Conservation (phyloP, 2,888 invertebrate genomes). For the Argynnis bischoffii region DNA sequence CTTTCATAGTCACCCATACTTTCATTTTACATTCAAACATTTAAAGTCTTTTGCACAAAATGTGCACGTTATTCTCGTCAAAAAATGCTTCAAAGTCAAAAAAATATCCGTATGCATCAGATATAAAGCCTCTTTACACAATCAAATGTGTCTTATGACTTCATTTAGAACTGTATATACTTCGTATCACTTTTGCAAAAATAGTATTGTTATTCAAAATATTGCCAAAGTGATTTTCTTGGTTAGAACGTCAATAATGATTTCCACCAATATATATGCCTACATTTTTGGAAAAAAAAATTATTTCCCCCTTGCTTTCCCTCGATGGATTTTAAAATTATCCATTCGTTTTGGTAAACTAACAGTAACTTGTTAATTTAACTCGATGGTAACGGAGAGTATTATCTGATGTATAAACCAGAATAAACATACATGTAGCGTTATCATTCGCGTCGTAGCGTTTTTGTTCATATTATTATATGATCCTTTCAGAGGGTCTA, state of each 20-base stretch:
- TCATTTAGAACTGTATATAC: not conserved
- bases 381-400: too few relatives aligned
- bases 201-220: not conserved
- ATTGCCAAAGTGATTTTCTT: too few relatives aligned
- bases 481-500: not conserved
- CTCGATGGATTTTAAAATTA: too few relatives aligned
- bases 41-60: conserved; percentile 24
- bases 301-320: too few relatives aligned
- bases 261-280: too few relatives aligned
- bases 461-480: conserved; percentile 1
- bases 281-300: too few relatives aligned
- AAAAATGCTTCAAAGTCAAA: conserved; percentile 12
- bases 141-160: not conserved
- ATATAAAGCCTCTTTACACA: not conserved
- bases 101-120: not conserved
- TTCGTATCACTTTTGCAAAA: not conserved
- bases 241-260: too few relatives aligned
- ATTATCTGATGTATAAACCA: too few relatives aligned
- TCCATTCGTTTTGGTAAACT: too few relatives aligned
- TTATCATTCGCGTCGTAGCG: not conserved
- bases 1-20: conserved; percentile 42
- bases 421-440: too few relatives aligned
- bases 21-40: conserved; percentile 34
- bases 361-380: too few relatives aligned
- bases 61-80: conserved; percentile 12